Base-by-base conservation (phyloP, 2,888 invertebrate genomes). In the Drosophila anomelani region DNA sequence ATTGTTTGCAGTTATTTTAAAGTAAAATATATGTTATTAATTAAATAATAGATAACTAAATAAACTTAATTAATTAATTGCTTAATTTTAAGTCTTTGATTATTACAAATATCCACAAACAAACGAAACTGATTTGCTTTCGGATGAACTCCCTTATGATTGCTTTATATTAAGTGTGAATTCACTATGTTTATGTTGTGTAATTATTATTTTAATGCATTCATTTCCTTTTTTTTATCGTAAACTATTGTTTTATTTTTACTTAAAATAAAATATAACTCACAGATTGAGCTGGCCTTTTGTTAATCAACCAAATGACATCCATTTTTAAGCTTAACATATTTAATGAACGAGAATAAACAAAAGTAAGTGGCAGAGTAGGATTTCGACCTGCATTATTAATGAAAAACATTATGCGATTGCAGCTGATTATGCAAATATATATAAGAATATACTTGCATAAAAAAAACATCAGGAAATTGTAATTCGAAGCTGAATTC, bases 261-360 rank as follows among this genome's bases (percentile, higher is more conserved):
- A 36, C 64, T 34, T 20, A 68, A 49, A 59, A 47, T 23, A 70
- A 58, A 70, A 75, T 58, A 54, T 23, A 81, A 81, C 77, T 75
- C 69, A 23, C 54, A 41, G 55, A 66, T 66, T 34, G 39, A 9
- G 39, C n/a, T 57, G 49, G 47, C 59, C 43, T 66, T 69, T 69
- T 73, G 75, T 85, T 79, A 74, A 80, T 80, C 23, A 78, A 71
- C 71, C 76, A 83, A 85, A 76, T 64, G 73, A 26, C 64, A 67
- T 72, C 55, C 76, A 85, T 80, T 83, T 81, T 85, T 76, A 59
- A 70, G 51, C 51, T 72, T 75, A 78, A 76, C 83, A 75, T 78
- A 75, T 80, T 80, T 67, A 76, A 87, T 80, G 69, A 85, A 75
- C 49, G 57, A 58, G 54, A 26, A 55, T 53, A 32, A 63, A 64